Evolutionary conservation across 2,797 vertebrate genomes (phyloP).

Genomic region (Eremophila alpestris): DNA sequence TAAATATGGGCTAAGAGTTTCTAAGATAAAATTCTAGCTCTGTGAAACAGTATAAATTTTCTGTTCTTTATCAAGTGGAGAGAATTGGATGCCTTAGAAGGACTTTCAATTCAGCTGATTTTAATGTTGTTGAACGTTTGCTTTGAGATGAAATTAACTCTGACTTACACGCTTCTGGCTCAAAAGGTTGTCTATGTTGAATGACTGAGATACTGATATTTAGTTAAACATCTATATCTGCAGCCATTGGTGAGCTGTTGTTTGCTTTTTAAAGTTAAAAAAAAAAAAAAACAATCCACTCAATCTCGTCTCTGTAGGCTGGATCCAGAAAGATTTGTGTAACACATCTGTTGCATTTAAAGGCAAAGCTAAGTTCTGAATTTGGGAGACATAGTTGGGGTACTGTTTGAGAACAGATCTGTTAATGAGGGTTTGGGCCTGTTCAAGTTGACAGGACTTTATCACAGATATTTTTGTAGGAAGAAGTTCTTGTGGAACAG

Average conservation of each 20-base stretch:
- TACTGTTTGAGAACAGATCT: not conserved
- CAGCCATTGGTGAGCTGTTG: not conserved
- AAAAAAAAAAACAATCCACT: no score
- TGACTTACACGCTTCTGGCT: not conserved
- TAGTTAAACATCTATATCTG: not conserved
- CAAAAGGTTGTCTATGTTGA: not conserved
- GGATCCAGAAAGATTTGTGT: not conserved
- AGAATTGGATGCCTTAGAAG: not conserved
- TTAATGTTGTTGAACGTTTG: not conserved
- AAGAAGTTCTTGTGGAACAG: not conserved
- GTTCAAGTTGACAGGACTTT: not conserved
- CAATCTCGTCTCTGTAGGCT: not conserved
- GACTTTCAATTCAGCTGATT: not conserved
- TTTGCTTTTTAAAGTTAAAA: not conserved
- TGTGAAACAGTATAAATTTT: not conserved
- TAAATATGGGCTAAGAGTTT: not conserved
- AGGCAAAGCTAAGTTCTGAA: not conserved
- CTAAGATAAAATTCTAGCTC: not conserved
- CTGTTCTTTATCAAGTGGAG: not conserved
- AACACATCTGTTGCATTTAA: not conserved
- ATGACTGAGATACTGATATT: not conserved
- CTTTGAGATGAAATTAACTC: not conserved
- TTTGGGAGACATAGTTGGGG: not conserved
- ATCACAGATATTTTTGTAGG: rapidly evolving
- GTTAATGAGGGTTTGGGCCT: not conserved